Conservation (phyloP, 2,888 invertebrate species). For the Mantis religiosa region DNA sequence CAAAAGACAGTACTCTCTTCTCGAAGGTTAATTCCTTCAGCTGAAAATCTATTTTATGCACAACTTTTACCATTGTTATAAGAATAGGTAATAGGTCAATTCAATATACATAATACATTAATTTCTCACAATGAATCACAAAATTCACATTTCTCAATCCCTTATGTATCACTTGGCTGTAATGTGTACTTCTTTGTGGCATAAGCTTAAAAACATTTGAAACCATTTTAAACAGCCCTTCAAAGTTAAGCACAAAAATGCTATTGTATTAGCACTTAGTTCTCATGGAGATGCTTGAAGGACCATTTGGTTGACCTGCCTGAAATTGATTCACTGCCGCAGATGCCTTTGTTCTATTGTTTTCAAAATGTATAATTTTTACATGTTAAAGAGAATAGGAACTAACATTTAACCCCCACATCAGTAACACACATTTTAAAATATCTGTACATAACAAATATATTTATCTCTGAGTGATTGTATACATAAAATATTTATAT, state of each 20-base stretch:
- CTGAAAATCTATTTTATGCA: no score
- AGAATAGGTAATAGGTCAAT: neutral
- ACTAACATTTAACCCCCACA: neutral
- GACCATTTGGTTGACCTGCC: neutral
- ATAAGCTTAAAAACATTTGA: neutral
- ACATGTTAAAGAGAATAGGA: neutral
- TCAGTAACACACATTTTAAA: neutral
- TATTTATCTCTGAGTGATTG: neutral
- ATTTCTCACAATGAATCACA: neutral
- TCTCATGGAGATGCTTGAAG: no score
- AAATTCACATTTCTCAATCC: neutral
- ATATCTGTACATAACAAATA: neutral
- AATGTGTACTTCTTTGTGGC: neutral
- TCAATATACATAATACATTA: neutral
- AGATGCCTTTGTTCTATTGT: neutral
- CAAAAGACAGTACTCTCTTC: neutral
- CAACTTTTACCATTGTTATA: neutral
- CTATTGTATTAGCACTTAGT: no score
- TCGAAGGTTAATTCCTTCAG: neutral
- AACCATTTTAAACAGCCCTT: neutral
- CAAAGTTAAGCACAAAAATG: no score
- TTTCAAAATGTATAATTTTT: neutral
- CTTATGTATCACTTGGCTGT: neutral
- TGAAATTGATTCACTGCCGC: neutral
- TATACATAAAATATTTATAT: neutral